Conservation (phyloP, 2,797 vertebrate species). For the Phylloscopus collybita region DNA sequence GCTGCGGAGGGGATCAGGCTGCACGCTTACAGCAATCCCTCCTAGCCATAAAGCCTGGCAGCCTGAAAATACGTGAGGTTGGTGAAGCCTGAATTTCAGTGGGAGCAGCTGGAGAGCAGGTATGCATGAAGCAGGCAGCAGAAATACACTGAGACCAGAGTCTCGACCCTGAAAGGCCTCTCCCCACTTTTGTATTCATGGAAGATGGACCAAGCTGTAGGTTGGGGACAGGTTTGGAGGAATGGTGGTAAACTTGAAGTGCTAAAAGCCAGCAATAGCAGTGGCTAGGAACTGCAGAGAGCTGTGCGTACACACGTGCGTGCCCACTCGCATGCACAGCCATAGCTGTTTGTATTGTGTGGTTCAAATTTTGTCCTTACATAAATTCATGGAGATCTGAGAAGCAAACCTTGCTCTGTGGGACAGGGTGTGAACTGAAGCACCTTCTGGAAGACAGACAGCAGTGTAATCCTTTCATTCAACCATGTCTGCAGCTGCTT, state of each 20-base stretch:
- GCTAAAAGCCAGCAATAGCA: neutral
- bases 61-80: neutral
- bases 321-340: neutral
- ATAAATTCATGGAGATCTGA: slow-evolving; percentile 19
- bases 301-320: accelerated
- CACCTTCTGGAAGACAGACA: slow-evolving; percentile 84
- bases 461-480: slow-evolving; percentile 84
- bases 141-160: neutral
- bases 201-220: neutral
- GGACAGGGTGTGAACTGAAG: slow-evolving; percentile 64
- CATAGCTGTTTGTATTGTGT: neutral
- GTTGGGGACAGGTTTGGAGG: neutral
- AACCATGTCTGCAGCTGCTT: slow-evolving; percentile 87
- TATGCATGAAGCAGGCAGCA: neutral
- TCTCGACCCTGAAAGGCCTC: neutral
- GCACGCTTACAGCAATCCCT: neutral
- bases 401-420: slow-evolving; percentile 7
- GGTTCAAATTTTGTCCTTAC: neutral
- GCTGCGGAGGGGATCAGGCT: neutral
- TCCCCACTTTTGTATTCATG: neutral
- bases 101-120: neutral
- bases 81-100: slow-evolving; percentile 19
- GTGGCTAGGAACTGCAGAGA: neutral
- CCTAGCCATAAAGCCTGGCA: slow-evolving; percentile 12
- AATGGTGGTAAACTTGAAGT: neutral